Conservation (phyloP, 2,888 invertebrate genomes). For the Globia sparganii region DNA sequence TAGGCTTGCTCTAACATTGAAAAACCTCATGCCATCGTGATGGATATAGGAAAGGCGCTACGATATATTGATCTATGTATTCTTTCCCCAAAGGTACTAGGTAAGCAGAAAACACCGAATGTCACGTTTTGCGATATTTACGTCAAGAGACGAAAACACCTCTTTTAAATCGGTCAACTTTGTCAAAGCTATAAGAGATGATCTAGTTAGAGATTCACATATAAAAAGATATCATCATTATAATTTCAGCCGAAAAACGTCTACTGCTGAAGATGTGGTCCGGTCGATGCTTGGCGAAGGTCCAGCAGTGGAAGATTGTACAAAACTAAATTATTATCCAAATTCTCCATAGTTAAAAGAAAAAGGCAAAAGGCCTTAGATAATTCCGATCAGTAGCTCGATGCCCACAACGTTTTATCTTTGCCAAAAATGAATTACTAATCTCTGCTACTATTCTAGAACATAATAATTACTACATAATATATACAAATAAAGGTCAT, state of each 20-base stretch:
- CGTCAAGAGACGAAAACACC: not conserved
- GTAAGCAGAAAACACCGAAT: slow-evolving; percentile 1
- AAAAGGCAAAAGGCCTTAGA: not conserved
- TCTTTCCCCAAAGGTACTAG: not conserved
- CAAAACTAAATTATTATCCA: not conserved
- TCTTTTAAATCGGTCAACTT: not conserved
- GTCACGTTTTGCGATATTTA: not conserved
- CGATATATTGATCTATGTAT: slow-evolving; percentile 1
- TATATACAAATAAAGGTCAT: slow-evolving; percentile 33
- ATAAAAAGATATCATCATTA: not conserved
- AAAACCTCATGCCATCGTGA: slow-evolving; percentile 2
- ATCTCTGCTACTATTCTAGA: not conserved
- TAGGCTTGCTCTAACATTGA: slow-evolving; percentile 20
- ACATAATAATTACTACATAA: slow-evolving; percentile 3
- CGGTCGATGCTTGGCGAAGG: not conserved
- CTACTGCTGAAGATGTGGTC: not conserved
- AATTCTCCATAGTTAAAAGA: not conserved
- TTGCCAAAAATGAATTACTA: not conserved
- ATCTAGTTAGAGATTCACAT: no score
- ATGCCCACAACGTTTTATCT: not conserved
- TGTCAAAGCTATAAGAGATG: not conserved
- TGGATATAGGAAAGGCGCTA: not conserved
- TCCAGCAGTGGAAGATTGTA: not conserved
- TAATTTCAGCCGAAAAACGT: not conserved
- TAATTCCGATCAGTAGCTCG: not conserved